These are phyloP conservation scores for Periophthalmodon schlosseri DNA, from an alignment of 2,113 vertebrate species.

Conservation along the genomic window DNA sequence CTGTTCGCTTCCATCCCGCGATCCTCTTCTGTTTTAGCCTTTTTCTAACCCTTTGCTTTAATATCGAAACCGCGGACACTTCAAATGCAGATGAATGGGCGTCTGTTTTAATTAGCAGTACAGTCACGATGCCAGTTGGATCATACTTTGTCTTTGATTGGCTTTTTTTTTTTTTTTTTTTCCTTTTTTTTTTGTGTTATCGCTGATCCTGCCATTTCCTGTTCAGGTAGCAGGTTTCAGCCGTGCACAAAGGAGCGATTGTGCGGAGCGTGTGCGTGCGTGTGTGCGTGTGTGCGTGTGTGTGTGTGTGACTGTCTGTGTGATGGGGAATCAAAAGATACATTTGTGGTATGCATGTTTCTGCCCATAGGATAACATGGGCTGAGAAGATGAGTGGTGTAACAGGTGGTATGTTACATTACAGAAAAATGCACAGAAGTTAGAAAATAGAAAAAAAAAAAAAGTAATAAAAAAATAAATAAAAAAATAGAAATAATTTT, in stretches of 20 bases:
- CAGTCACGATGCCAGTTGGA: background rate
- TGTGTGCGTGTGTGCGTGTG: constrained; percentile 16
- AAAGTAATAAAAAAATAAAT: too few species aligned
- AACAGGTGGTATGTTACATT: background rate
- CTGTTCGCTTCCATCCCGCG: constrained; percentile 11
- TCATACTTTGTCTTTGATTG: constrained; percentile 1
- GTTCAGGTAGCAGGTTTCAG: constrained; percentile 42
- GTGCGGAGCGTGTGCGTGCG: constrained; percentile 14
- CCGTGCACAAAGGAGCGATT: constrained; percentile 20
- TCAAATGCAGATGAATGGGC: background rate
- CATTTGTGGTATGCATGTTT: constrained; percentile 23
- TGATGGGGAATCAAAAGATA: background rate
- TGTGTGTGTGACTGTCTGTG: constrained; percentile 5
- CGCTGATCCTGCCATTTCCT: constrained; percentile 13
- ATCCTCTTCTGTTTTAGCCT: constrained; percentile 1
- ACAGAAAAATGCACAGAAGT: too few species aligned
- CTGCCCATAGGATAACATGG: constrained; percentile 2
- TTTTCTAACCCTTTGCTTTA: background rate
- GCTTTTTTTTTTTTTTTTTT: background rate
- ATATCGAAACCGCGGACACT: background rate
- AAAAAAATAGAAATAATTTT: too few species aligned
- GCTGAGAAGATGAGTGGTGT: background rate
- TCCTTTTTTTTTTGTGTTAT: constrained; percentile 9
- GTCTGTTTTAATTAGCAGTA: background rate
- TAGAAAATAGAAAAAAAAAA: too few species aligned